Percentiles rank a stretch among this genome's conserved stretches.
Conservation (phyloP, 2,797 vertebrate genomes). For the Enteromius viviparus region DNA sequence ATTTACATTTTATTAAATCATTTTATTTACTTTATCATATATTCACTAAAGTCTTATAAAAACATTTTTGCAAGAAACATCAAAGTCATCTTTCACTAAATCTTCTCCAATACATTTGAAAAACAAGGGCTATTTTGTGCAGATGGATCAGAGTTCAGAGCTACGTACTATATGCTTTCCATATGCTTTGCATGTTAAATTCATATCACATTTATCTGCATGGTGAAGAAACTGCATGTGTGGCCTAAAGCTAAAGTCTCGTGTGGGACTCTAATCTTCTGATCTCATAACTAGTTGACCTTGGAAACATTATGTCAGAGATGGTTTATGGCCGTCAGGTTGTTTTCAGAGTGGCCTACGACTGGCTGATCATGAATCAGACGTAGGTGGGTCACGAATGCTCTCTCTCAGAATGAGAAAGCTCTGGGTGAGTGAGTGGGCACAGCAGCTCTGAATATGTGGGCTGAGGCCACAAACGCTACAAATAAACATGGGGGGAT, state of each 20-base stretch:
- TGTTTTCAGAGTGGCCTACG: conserved; percentile 43
- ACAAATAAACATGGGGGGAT: conserved; percentile 59
- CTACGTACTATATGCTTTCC: not conserved
- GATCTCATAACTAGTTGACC: conserved; percentile 39
- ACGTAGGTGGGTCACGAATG: conserved; percentile 55
- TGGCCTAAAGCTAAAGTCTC: conserved; percentile 7
- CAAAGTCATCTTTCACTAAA: not conserved
- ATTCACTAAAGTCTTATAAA: not conserved
- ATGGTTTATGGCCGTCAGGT: conserved; percentile 55
- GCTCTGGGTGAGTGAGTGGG: conserved; percentile 50
- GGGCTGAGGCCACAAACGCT: conserved; percentile 54
- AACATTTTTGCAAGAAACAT: not conserved
- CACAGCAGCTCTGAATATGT: conserved; percentile 52
- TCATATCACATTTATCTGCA: not conserved
- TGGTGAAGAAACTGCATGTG: not conserved
- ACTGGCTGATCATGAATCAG: conserved; percentile 44
- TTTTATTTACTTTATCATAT: not conserved
- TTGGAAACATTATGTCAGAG: conserved; percentile 26
- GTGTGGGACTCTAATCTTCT: conserved; percentile 16
- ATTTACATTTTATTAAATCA: too few species aligned
- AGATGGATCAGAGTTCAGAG: not conserved
- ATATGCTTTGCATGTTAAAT: not conserved
- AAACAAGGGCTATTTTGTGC: not conserved
- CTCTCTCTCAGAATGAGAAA: conserved; percentile 56
- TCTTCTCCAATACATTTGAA: not conserved